A percentile compares a stretch with the other conserved stretches of the same genome.
Conservation (phyloP, 2,888 invertebrate species). For the Thereva nobilitata region DNA sequence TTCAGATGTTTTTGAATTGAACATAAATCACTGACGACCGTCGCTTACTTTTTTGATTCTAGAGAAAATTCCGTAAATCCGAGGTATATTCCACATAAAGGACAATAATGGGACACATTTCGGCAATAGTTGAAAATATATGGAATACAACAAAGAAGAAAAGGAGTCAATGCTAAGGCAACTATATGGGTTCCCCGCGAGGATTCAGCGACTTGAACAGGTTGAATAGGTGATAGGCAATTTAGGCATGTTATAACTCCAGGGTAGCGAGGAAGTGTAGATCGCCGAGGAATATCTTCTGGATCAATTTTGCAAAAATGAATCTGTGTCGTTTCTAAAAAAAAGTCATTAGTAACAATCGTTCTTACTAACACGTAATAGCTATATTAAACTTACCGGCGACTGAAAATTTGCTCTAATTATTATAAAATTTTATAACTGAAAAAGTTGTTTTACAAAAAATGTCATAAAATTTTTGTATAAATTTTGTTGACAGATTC, state of each 20-base stretch:
- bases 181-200: slow-evolving; percentile 2
- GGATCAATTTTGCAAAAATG: not conserved
- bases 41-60: too few relatives aligned
- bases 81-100: slow-evolving; percentile 60
- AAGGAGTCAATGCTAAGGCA: not conserved
- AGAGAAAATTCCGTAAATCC: slow-evolving; percentile 44
- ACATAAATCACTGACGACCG: too few relatives aligned
- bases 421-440: too few relatives aligned
- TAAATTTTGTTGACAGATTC: not conserved
- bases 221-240: slow-evolving; percentile 3
- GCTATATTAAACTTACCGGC: too few relatives aligned
- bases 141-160: slow-evolving; percentile 13
- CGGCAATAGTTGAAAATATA: not conserved
- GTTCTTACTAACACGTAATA: too few relatives aligned
- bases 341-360: not conserved
- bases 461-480: not conserved
- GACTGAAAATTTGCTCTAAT: too few relatives aligned
- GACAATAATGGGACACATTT: slow-evolving; percentile 49
- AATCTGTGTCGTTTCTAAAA: not conserved
- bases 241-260: slow-evolving; percentile 14
- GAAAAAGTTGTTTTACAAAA: too few relatives aligned
- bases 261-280: not conserved
- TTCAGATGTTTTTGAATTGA: too few relatives aligned
- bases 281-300: not conserved
- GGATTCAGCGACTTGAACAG: not conserved